phyloP scores from a whole-genome alignment of 2,113 vertebrate species.

The Pseudorectes ferrugineus region DNA sequence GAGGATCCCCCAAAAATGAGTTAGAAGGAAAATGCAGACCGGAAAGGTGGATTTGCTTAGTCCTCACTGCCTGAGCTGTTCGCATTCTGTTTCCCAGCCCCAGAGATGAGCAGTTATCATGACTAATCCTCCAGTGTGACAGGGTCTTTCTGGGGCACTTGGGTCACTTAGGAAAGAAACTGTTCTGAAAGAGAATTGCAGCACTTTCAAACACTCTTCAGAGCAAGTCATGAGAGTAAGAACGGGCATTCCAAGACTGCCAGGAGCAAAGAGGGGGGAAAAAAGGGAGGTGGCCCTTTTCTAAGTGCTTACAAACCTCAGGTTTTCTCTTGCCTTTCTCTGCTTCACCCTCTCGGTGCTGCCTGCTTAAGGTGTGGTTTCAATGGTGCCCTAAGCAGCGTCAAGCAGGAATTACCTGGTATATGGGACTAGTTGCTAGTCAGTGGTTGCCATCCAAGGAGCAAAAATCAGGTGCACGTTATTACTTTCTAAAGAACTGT shows the following conservation, averaged over 20 bases:
- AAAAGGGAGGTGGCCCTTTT: neutral
- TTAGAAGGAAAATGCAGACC: neutral
- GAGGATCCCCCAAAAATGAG: neutral
- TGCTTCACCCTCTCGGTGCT: neutral
- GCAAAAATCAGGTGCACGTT: neutral
- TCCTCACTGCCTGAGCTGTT: neutral
- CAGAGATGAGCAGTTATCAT: slow-evolving; percentile 71
- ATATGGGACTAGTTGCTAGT: neutral
- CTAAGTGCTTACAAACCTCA: neutral
- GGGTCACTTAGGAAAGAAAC: slow-evolving; percentile 76
- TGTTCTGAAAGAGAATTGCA: slow-evolving; percentile 62
- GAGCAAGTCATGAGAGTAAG: neutral
- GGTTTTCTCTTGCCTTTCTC: neutral
- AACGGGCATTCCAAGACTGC: neutral
- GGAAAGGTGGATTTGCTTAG: neutral
- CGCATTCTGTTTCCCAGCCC: neutral
- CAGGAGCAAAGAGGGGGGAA: neutral
- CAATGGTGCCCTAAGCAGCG: neutral
- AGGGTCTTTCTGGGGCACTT: slow-evolving; percentile 69
- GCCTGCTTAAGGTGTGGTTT: neutral
- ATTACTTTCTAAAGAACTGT: neutral
- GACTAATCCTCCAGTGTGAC: slow-evolving; percentile 77
- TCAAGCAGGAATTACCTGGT: neutral
- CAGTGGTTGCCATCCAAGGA: neutral
- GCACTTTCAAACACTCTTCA: neutral